phyloP scores from a whole-genome alignment of 2,888 invertebrate species.

The Chymomyza caudatula region DNA sequence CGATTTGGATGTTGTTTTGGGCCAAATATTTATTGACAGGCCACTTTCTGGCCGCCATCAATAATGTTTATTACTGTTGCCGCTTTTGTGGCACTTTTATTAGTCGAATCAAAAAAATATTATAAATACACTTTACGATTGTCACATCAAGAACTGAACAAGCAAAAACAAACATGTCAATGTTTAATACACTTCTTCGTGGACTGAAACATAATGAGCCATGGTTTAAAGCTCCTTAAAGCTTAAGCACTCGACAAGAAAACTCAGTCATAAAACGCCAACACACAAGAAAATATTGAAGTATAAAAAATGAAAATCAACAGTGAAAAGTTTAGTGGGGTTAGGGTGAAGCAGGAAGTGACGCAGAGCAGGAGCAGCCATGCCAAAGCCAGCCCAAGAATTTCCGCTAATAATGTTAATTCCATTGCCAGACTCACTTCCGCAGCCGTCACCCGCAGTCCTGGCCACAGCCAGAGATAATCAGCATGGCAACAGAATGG shows the following conservation, averaged over 20 bases:
- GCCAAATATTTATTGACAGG: background rate
- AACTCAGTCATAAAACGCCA: background rate
- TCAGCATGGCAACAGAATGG: conserved; percentile 33
- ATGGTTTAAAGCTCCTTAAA: no score
- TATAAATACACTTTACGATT: background rate
- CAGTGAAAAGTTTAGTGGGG: conserved; percentile 48
- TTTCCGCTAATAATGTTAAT: conserved; percentile 73
- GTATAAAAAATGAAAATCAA: conserved; percentile 40
- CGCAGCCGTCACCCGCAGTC: background rate
- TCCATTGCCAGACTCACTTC: conserved; percentile 56
- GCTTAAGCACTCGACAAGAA: background rate
- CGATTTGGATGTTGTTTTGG: background rate
- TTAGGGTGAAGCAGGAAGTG: no score
- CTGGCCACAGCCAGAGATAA: conserved; percentile 47
- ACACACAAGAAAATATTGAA: conserved; percentile 40
- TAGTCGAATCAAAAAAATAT: background rate
- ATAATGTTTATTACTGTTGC: background rate
- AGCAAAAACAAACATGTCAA: background rate
- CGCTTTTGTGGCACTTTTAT: background rate
- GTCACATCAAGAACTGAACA: background rate
- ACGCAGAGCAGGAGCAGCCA: background rate
- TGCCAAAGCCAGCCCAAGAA: background rate
- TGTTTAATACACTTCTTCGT: no score
- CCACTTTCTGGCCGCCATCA: background rate
- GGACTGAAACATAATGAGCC: no score